Evolutionary conservation across 2,113 vertebrate genomes (phyloP).

Genomic region (Phaethon lepturus): DNA sequence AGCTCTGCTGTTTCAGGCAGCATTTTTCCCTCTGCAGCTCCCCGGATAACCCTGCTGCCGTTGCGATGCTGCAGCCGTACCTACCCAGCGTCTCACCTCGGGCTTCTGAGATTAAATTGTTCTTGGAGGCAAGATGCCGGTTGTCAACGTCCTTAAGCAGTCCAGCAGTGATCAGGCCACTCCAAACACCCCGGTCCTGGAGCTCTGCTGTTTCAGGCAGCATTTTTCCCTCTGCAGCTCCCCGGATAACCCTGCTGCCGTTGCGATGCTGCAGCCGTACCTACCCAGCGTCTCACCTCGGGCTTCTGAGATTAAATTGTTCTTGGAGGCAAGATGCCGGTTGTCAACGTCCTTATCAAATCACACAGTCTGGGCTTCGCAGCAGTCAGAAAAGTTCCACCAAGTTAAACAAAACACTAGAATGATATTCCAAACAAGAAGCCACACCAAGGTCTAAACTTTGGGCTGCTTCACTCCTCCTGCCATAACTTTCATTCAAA

Average conservation of each 20-base stretch:
- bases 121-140: not conserved
- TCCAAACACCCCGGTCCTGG: not conserved
- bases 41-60: not conserved
- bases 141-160: not conserved
- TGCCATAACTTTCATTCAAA: not conserved
- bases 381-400: not conserved
- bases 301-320: not conserved
- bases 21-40: not conserved
- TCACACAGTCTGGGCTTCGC: not conserved
- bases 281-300: not conserved
- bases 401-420: not conserved
- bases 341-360: not conserved
- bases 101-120: not conserved
- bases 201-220: not conserved
- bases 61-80: rapidly evolving
- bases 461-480: not conserved
- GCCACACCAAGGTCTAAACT: not conserved
- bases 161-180: not conserved
- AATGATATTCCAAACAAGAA: not conserved
- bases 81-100: not conserved
- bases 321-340: not conserved
- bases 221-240: not conserved
- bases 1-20: not conserved
- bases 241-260: not conserved
- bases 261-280: rapidly evolving